These are phyloP conservation scores for Cliona cf. orientalis DNA, from an alignment of 37 sponge, comb jelly and placozoan genomes.

Conservation along the genomic window DNA sequence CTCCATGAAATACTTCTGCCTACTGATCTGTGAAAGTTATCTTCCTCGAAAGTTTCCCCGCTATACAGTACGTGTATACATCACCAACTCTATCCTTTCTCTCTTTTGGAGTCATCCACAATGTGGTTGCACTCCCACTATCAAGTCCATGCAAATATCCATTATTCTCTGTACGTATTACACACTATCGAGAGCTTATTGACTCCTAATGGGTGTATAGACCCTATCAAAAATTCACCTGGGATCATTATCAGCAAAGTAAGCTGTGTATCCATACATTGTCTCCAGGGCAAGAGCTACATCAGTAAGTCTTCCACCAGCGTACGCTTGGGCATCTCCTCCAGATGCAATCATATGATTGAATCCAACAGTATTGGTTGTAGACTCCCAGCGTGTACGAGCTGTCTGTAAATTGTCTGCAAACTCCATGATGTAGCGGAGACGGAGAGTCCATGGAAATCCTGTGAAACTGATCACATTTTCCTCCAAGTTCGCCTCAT, in stretches of 20 bases:
- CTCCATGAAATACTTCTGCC: no score
- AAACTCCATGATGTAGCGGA: slow-evolving; percentile 75
- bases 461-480: slow-evolving; percentile 54
- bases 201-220: no score
- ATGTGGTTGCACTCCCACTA: no score
- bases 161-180: no score
- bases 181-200: no score
- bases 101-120: no score
- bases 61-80: no score
- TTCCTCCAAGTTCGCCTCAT: slow-evolving; percentile 47
- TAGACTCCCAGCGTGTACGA: slow-evolving; percentile 52
- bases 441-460: slow-evolving; percentile 61
- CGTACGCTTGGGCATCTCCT: slow-evolving; percentile 32
- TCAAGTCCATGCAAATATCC: no score
- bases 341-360: slow-evolving; percentile 60
- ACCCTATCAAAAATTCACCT: slow-evolving; percentile 45
- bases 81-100: no score
- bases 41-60: no score
- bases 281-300: slow-evolving; percentile 75
- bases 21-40: no score
- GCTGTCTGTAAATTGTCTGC: slow-evolving; percentile 47
- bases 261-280: slow-evolving; percentile 75
- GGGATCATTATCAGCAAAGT: slow-evolving; percentile 69
- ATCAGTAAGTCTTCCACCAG: background rate
- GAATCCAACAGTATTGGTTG: slow-evolving; percentile 62